Evolutionary conservation across 2,113 vertebrate species (phyloP).

Genomic region (Poecilia latipinna): DNA sequence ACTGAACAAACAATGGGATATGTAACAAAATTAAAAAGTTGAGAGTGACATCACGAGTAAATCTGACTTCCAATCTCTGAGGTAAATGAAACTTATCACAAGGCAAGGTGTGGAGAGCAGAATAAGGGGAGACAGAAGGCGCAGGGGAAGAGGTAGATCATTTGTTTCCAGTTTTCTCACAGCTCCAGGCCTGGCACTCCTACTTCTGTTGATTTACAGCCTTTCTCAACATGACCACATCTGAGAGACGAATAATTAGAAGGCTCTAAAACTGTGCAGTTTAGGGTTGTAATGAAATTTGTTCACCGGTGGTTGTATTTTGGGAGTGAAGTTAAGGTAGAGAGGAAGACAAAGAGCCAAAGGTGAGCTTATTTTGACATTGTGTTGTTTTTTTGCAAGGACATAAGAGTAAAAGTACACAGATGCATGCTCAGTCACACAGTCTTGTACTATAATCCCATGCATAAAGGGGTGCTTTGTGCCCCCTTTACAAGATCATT

Average conservation of each 20-base stretch:
- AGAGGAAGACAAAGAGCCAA: slow-evolving; percentile 21
- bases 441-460: slow-evolving; percentile 7
- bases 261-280: slow-evolving; percentile 85
- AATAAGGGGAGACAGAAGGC: slow-evolving; percentile 42
- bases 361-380: slow-evolving; percentile 48
- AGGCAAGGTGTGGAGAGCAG: slow-evolving; percentile 36
- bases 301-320: slow-evolving; percentile 74
- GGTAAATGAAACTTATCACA: slow-evolving; percentile 8
- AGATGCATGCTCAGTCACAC: slow-evolving; percentile 17
- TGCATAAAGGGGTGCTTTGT: slow-evolving; percentile 44
- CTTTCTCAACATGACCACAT: slow-evolving; percentile 86
- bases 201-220: slow-evolving; percentile 86
- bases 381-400: slow-evolving; percentile 2
- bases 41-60: neutral
- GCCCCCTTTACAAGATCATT: slow-evolving; percentile 81
- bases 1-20: too few relatives aligned
- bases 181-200: slow-evolving; percentile 87
- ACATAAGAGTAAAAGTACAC: slow-evolving; percentile 10
- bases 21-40: neutral
- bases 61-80: neutral
- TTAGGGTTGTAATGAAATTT: slow-evolving; percentile 85
- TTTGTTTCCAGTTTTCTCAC: slow-evolving; percentile 93
- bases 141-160: slow-evolving; percentile 77
- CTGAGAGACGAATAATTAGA: slow-evolving; percentile 89
- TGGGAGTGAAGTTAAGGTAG: slow-evolving; percentile 44